A percentile compares a stretch with the other conserved stretches of the same genome.
phyloP scores from a whole-genome alignment of 2,113 vertebrate genomes.

The Lycaon pictus region DNA sequence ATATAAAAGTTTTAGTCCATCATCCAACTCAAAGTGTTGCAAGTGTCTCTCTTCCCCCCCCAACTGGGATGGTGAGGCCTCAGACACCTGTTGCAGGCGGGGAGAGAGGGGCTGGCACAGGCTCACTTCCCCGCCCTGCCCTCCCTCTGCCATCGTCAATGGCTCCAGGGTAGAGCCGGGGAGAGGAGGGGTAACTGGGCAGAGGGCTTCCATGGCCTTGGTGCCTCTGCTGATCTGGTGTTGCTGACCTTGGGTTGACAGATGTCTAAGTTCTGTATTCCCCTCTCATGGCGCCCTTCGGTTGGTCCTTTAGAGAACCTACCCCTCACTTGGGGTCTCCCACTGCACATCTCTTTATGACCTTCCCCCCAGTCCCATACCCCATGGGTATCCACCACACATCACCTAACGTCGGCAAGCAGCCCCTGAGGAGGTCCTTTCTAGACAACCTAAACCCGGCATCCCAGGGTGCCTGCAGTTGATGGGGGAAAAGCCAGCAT shows the following conservation, averaged over 20 bases:
- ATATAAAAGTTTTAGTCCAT: neutral
- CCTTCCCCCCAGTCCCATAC: neutral
- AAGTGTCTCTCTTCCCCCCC: neutral
- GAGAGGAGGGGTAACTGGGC: neutral
- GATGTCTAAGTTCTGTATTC: neutral
- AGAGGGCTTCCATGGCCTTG: neutral
- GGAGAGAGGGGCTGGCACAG: too few species aligned
- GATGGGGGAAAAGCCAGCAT: neutral
- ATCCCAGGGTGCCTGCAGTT: neutral
- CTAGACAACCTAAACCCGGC: too few species aligned
- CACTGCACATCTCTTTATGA: neutral
- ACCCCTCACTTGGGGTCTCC: neutral
- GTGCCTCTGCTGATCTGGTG: too few species aligned
- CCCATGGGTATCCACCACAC: fast-evolving
- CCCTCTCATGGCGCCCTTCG: neutral
- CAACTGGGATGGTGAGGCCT: neutral
- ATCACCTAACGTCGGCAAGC: neutral
- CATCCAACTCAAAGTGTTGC: too few species aligned
- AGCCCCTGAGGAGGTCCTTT: neutral
- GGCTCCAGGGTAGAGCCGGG: neutral
- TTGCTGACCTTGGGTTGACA: neutral
- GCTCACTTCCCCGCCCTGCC: neutral
- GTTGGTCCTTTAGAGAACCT: neutral
- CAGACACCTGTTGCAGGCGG: neutral
- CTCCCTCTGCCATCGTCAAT: neutral